phyloP scores from a whole-genome alignment of 2,113 vertebrate genomes.

The Takifugu bimaculatus region DNA sequence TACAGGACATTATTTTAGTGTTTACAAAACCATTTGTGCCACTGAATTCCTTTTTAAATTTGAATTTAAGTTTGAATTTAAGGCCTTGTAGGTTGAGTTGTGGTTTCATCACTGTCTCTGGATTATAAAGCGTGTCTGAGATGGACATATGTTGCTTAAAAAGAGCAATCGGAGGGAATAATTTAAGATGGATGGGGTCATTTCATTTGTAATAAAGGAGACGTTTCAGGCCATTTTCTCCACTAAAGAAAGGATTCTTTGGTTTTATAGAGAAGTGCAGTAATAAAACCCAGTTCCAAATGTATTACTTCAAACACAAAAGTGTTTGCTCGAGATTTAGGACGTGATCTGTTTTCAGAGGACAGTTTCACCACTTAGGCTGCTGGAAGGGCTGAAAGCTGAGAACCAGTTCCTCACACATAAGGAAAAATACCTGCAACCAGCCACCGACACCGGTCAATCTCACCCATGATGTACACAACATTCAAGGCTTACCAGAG shows the following conservation, averaged over 20 bases:
- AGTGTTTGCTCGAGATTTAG: neutral
- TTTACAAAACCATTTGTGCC: neutral
- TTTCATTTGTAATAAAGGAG: conserved; percentile 1
- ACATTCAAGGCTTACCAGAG: conserved; percentile 78
- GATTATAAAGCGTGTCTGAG: neutral
- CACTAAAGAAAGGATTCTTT: conserved; percentile 9
- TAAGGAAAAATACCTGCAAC: conserved; percentile 69
- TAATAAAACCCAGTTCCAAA: neutral
- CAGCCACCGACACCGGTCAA: conserved; percentile 74
- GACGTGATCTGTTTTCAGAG: neutral
- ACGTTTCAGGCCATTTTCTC: conserved; percentile 20
- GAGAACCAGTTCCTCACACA: conserved; percentile 66
- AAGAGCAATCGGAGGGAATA: conserved; percentile 30
- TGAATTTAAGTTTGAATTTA: conserved; percentile 13
- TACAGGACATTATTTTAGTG: conserved; percentile 1
- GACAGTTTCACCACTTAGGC: conserved; percentile 19
- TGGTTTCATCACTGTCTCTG: conserved; percentile 8
- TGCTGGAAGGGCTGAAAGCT: conserved; percentile 36
- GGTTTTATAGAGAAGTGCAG: conserved; percentile 16
- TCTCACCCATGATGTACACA: conserved; percentile 75
- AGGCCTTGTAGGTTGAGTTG: conserved; percentile 2
- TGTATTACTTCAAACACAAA: neutral
- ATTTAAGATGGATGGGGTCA: conserved; percentile 17
- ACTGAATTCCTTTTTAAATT: neutral
- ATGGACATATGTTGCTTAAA: conserved; percentile 12